Base-by-base conservation (phyloP, 2,113 vertebrate species). In the Amazona vittata region DNA sequence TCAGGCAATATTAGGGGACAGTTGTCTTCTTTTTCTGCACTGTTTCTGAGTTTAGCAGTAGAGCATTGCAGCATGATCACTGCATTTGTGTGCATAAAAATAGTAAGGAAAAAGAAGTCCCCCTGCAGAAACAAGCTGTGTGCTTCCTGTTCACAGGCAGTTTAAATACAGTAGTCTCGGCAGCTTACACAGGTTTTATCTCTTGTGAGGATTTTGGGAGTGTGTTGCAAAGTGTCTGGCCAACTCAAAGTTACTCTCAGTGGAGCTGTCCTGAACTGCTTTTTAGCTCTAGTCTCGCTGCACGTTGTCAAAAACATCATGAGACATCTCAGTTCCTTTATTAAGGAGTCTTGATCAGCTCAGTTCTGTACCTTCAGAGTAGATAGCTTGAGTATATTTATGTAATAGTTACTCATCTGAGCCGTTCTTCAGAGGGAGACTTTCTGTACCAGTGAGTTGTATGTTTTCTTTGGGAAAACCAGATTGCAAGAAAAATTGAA, bases 371-470 rank as follows among this genome's bases (percentile, higher is more conserved):
- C 1, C 0, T 59, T 86, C 63, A 28, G 43, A 53, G 47, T 8
- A 17, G 28, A 62, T 28, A 29, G 15, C 0, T 0, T 18, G 39
- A 10, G 9, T 16, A 0, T 59, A 13, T 64, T n/a, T 73, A 35
- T 59, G 24, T 59, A 24, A 22, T 15, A 15, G 33, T 59, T 35
- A 35, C 20, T 83, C 25, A 20, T 11, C 31, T 57, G n/a, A 46
- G 70, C 47, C 16, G 6, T 15, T 64, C 29, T 76, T 69, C n/a
- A 60, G 33, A 12, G 33, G 14, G 20, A 15, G 20, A 46, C 35
- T 80, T 93, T 69, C 53, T 44, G 24, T 62, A 39, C 18, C 24
- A 7, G 6, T 10, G 37, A 69, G 24, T 43, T 77, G 19, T 83
- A 12, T 3, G n/a, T 86, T 22, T 19, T 76, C 29, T 18, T 87